phyloP scores from a whole-genome alignment of 1,140 invertebrate genomes.

The Mercenaria mercenaria region DNA sequence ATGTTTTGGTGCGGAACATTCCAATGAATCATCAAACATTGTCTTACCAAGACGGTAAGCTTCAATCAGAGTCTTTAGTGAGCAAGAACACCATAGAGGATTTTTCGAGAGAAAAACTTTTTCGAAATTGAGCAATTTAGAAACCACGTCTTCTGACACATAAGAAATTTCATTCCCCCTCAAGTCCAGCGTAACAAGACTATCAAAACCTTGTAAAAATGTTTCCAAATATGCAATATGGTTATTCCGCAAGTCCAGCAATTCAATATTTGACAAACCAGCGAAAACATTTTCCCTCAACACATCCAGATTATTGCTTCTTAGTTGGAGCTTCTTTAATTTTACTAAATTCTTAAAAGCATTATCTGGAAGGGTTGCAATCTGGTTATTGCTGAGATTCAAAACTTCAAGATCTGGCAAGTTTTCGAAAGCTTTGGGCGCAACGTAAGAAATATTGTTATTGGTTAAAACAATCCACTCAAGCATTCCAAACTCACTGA shows the following conservation, averaged over 20 bases:
- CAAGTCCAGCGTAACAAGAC: conserved; percentile 67
- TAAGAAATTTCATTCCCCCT: conserved; percentile 66
- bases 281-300: conserved; percentile 62
- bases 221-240: conserved; percentile 52
- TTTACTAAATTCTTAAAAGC: conserved; percentile 64
- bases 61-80: conserved; percentile 62
- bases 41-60: neutral
- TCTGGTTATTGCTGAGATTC: conserved; percentile 73
- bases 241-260: conserved; percentile 67
- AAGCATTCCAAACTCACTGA: neutral
- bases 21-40: conserved; percentile 56
- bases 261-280: conserved; percentile 40
- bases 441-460: conserved; percentile 39
- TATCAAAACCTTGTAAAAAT: conserved; percentile 38
- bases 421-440: conserved; percentile 66
- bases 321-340: conserved; percentile 70
- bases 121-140: conserved; percentile 53
- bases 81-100: conserved; percentile 82
- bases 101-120: conserved; percentile 75
- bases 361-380: conserved; percentile 60
- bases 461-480: conserved; percentile 4
- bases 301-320: conserved; percentile 65
- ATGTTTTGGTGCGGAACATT: conserved; percentile 69
- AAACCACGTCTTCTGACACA: conserved; percentile 17
- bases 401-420: conserved; percentile 70